Conservation (phyloP, 1,140 invertebrate species). For the Lineus longissimus region DNA sequence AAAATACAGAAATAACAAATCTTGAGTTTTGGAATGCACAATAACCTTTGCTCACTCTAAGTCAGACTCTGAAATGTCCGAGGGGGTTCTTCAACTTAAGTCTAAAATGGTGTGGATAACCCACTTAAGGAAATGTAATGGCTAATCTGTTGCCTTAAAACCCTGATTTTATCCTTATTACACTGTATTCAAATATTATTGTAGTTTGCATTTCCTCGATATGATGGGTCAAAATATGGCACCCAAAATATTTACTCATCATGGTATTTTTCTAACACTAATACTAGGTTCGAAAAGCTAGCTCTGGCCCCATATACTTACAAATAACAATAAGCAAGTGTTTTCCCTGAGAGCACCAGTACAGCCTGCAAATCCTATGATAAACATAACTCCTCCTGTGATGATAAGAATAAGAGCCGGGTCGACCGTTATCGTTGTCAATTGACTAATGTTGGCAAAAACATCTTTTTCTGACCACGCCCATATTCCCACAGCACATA, state of each 20-base stretch:
- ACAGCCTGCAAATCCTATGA: conserved; percentile 90
- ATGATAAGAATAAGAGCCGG: conserved; percentile 93
- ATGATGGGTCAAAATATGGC: not conserved
- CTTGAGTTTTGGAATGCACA: not conserved
- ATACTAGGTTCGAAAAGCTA: no score
- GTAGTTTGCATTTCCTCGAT: no score
- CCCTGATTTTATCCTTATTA: no score
- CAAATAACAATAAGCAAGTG: conserved; percentile 66
- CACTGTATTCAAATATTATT: no score
- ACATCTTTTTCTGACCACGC: conserved; percentile 96
- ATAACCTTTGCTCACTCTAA: no score
- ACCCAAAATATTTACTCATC: not conserved
- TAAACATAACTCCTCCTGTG: conserved; percentile 83
- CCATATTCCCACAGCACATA: conserved; percentile 89
- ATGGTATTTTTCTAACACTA: no score
- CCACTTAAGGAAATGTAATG: no score
- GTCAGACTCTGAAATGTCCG: no score
- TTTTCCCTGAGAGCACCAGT: conserved; percentile 83
- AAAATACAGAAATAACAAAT: conserved; percentile 31
- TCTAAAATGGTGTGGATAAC: no score
- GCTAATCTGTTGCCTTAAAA: no score
- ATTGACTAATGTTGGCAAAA: conserved; percentile 82
- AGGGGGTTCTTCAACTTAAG: no score
- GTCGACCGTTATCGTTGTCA: conserved; percentile 84
- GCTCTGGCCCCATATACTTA: no score